Percentiles rank a stretch among this genome's conserved stretches.
phyloP scores from a whole-genome alignment of 2,888 invertebrate genomes.

The Meiosimyza decipiens region DNA sequence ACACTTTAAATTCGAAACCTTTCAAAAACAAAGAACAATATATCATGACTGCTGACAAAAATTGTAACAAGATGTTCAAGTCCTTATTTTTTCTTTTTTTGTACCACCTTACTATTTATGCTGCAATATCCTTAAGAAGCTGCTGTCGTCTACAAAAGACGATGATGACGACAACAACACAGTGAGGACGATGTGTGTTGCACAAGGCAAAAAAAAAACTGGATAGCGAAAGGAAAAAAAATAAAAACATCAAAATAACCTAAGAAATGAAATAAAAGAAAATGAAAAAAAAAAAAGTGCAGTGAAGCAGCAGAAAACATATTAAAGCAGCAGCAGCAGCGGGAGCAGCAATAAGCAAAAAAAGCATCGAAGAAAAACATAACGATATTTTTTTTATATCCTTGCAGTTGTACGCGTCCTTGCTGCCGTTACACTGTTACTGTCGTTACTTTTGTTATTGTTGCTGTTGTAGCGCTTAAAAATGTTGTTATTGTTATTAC shows the following conservation, averaged over 20 bases:
- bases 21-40: too few species aligned
- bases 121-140: conserved; percentile 18
- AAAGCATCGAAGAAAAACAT: conserved; percentile 9
- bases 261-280: neutral
- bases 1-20: too few species aligned
- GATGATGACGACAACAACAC: conserved; percentile 11
- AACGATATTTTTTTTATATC: conserved; percentile 26
- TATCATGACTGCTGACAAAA: too few species aligned
- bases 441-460: conserved; percentile 28
- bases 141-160: neutral
- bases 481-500: neutral
- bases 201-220: conserved; percentile 42
- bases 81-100: too few species aligned
- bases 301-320: conserved; percentile 24
- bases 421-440: conserved; percentile 18
- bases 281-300: conserved; percentile 22
- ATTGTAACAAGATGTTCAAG: too few species aligned
- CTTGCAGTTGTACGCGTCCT: conserved; percentile 11
- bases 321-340: conserved; percentile 33
- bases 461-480: neutral
- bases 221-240: neutral
- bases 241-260: conserved; percentile 14
- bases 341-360: neutral
- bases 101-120: too few species aligned
- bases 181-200: conserved; percentile 25